Evolutionary conservation across 2,113 vertebrate species (phyloP).

Genomic region (Gallinago jamesoni): DNA sequence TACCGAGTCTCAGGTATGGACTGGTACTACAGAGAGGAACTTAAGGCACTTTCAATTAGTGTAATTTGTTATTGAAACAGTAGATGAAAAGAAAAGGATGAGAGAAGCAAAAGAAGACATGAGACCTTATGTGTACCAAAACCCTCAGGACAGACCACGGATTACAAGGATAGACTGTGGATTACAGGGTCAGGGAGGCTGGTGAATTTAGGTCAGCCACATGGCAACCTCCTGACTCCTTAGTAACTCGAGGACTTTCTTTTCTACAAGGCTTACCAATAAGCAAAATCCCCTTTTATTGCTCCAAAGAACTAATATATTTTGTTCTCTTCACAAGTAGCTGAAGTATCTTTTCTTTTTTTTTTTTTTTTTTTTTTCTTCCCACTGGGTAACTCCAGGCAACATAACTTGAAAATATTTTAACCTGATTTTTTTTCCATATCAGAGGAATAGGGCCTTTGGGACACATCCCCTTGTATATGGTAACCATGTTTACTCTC

Average conservation of each 20-base stretch:
- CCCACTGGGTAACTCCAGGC: not conserved
- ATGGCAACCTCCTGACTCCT: not conserved
- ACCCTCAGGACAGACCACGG: not conserved
- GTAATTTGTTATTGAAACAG: not conserved
- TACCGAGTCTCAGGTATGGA: not conserved
- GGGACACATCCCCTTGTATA: not conserved
- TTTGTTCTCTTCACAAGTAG: not conserved
- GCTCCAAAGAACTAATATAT: not conserved
- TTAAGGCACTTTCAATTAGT: not conserved
- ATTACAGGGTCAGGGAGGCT: accelerated
- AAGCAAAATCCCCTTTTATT: not conserved
- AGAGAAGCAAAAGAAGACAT: not conserved
- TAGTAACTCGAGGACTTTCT: not conserved
- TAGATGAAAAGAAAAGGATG: not conserved
- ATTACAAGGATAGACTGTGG: no score
- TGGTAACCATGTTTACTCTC: not conserved
- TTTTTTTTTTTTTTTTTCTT: not conserved
- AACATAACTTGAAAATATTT: not conserved
- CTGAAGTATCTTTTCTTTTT: not conserved
- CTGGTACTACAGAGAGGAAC: not conserved
- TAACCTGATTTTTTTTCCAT: not conserved
- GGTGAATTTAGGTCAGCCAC: not conserved
- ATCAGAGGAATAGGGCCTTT: not conserved
- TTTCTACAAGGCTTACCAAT: not conserved
- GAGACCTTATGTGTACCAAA: not conserved